Percentiles rank a stretch among this genome's conserved stretches.
These are phyloP conservation scores for Charanyca ferruginea DNA, from an alignment of 2,888 invertebrate species.

Conservation along the genomic window DNA sequence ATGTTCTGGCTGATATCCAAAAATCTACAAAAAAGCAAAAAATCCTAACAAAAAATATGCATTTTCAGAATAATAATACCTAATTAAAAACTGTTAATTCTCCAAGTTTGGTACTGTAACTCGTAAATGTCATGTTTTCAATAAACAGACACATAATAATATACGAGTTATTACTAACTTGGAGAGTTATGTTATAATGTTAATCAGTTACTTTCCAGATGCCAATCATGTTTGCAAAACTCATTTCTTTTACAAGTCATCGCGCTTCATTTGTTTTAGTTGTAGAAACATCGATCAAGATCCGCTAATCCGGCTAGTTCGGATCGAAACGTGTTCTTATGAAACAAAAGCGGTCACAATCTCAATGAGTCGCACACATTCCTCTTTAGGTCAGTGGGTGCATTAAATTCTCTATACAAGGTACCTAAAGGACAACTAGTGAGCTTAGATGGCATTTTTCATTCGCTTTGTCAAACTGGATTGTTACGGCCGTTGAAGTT, in stretches of 20 bases:
- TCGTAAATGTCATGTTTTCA: no score
- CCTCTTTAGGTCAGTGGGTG: slow-evolving; percentile 64
- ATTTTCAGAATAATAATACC: no score
- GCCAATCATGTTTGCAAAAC: slow-evolving; percentile 16
- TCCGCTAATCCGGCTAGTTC: slow-evolving; percentile 43
- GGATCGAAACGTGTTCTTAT: slow-evolving; percentile 51
- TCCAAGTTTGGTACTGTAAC: no score
- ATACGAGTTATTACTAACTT: no score
- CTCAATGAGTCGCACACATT: slow-evolving; percentile 50
- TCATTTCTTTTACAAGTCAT: slow-evolving; percentile 29
- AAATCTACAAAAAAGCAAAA: no score
- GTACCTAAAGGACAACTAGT: slow-evolving; percentile 68
- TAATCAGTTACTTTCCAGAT: slow-evolving; percentile 8
- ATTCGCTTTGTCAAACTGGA: slow-evolving; percentile 49
- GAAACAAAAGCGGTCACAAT: slow-evolving; percentile 57
- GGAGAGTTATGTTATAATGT: no score
- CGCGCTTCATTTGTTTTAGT: slow-evolving; percentile 13
- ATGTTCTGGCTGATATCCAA: no score
- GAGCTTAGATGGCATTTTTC: slow-evolving; percentile 56
- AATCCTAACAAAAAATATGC: no score
- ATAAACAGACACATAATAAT: no score
- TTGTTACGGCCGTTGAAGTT: slow-evolving; percentile 16
- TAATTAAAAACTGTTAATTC: no score
- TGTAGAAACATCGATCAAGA: slow-evolving; percentile 46
- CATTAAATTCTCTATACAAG: slow-evolving; percentile 68